Evolutionary conservation across 2,888 invertebrate genomes (phyloP).

Genomic region (Dicycla oo): DNA sequence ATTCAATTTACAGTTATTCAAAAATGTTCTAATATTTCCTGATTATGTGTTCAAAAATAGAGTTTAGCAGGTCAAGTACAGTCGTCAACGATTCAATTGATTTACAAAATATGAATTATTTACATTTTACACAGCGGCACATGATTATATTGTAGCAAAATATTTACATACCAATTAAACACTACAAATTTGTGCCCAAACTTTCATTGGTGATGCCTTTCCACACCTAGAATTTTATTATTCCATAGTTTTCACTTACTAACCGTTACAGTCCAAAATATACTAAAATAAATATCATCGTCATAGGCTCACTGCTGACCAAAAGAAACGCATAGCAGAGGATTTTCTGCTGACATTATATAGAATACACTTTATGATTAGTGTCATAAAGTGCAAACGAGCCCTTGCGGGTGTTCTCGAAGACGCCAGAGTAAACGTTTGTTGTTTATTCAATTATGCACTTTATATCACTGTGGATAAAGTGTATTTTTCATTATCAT

Average conservation of each 20-base stretch:
- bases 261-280: slow-evolving; percentile 15
- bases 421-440: not conserved
- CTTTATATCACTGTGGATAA: not conserved
- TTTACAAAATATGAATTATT: slow-evolving; percentile 67
- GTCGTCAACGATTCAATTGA: slow-evolving; percentile 25
- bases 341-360: slow-evolving; percentile 5
- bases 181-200: slow-evolving; percentile 75
- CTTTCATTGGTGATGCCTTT: slow-evolving; percentile 37
- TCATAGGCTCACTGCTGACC: not conserved
- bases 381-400: not conserved
- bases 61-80: slow-evolving; percentile 7
- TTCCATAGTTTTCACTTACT: slow-evolving; percentile 6
- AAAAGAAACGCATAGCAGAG: not conserved
- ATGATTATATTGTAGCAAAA: slow-evolving; percentile 66
- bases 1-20: not conserved
- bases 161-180: slow-evolving; percentile 74
- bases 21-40: slow-evolving; percentile 7
- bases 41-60: slow-evolving; percentile 15
- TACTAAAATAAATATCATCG: slow-evolving; percentile 22
- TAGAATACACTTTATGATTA: not conserved
- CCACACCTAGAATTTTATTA: slow-evolving; percentile 9
- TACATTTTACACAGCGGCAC: slow-evolving; percentile 47
- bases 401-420: not conserved
- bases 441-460: not conserved
- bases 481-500: not conserved